Percentiles rank a stretch among this genome's conserved stretches.
These are phyloP conservation scores for Epizoanthus scotinus DNA, from an alignment of 92 coral and sea anemone species.

Conservation along the genomic window DNA sequence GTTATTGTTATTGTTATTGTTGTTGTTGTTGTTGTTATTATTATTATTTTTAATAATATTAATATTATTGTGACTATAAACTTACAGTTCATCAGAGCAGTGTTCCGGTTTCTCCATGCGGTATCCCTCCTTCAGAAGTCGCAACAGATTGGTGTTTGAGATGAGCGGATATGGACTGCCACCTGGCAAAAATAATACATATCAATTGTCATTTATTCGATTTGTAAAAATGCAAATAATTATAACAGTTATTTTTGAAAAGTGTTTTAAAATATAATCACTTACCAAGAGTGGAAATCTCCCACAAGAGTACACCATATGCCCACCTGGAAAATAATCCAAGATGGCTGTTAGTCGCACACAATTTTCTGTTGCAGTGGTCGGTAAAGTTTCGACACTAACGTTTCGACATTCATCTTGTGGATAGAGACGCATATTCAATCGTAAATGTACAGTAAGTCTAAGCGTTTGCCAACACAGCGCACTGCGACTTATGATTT, in stretches of 20 bases:
- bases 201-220: too few relatives aligned
- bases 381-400: background rate
- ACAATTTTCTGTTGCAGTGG: background rate
- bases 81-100: conserved; percentile 38
- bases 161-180: conserved; percentile 34
- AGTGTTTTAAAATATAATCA: background rate
- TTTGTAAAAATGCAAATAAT: too few relatives aligned
- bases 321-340: conserved; percentile 7
- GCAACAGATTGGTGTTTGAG: conserved; percentile 21
- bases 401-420: background rate
- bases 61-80: background rate
- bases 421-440: too few relatives aligned
- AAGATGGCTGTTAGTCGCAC: background rate
- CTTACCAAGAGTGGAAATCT: conserved; percentile 21
- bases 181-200: background rate
- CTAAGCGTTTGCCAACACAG: too few relatives aligned
- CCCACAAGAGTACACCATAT: conserved; percentile 21
- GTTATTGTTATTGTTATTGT: too few relatives aligned
- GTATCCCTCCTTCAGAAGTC: conserved; percentile 29
- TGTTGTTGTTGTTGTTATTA: too few relatives aligned
- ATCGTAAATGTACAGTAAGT: too few relatives aligned
- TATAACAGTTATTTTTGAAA: too few relatives aligned
- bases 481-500: too few relatives aligned
- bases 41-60: too few relatives aligned
- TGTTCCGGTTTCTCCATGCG: conserved; percentile 42